Evolutionary conservation across 1,140 invertebrate species (phyloP).

Genomic region (Alviniconcha marisindica): DNA sequence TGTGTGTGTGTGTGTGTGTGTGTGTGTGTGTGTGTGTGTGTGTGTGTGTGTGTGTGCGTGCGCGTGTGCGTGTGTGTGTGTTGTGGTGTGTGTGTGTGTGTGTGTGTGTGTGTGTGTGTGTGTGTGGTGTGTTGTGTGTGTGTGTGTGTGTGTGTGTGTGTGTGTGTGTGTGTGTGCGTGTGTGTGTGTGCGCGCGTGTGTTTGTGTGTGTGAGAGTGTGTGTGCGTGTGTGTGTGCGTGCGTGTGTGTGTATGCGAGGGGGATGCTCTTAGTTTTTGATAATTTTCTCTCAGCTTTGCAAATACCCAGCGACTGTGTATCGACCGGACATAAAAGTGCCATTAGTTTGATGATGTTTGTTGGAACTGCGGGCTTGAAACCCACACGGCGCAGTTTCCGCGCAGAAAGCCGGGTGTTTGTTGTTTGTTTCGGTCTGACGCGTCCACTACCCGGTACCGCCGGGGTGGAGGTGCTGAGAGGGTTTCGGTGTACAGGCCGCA

Average conservation of each 20-base stretch:
- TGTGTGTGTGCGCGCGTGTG: constrained; percentile 18
- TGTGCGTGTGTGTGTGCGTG: too few relatives aligned
- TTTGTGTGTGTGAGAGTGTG: neutral
- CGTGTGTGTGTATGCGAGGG: neutral
- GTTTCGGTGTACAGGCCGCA: too few relatives aligned
- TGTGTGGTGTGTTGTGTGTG: too few relatives aligned
- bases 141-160: too few relatives aligned
- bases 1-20: too few relatives aligned
- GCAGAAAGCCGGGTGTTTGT: too few relatives aligned
- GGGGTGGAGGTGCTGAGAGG: too few relatives aligned
- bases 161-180: neutral
- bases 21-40: neutral
- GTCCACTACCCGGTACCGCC: too few relatives aligned
- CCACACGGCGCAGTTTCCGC: too few relatives aligned
- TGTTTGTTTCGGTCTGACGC: too few relatives aligned
- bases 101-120: constrained; percentile 14
- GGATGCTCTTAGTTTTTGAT: neutral
- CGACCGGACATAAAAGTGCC: too few relatives aligned
- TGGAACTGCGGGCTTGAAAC: neutral
- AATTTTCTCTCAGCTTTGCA: neutral
- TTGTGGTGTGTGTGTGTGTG: neutral
- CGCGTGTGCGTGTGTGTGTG: neutral
- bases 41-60: neutral
- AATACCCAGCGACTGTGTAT: too few relatives aligned
- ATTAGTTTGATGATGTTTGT: neutral